Base-by-base conservation (phyloP, 2,113 vertebrate species). In the Coreoperca whiteheadi region DNA sequence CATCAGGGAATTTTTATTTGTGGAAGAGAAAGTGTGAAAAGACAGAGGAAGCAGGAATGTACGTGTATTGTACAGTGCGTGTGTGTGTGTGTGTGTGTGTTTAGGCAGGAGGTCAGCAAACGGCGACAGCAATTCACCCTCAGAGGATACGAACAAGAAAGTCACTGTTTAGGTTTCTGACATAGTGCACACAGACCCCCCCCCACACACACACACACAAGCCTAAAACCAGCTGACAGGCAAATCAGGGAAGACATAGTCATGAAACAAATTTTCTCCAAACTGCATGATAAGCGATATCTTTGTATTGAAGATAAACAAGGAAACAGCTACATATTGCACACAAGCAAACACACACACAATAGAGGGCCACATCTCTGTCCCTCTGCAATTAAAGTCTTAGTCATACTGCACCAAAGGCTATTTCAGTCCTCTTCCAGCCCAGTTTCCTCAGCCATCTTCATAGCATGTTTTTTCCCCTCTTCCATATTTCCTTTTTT, bases 341-440 rank as follows among this genome's bases (percentile, higher is more conserved):
- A 81, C 43, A 59, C 54, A 76, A 50, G 37, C 59, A 37, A 28
- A 74, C 72, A 74, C 74, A 77, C 84, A 84, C 83, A 83, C 75
- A 84, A 86, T 70, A 77, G 63, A 87, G 79, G 85, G 74, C 77
- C 82, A 88, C 86, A 88, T 89, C 71, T 73, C 82, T 80, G 87
- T 88, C 81, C 79, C 85, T 86, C 83, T 90, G 83, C 89, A 92
- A 89, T 92, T 87, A 91, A 82, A 89, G 79, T 87, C 81, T 90
- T 89, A 91, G 87, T 92, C 91, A 92, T 80, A 59, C 82, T 89
- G 85, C 82, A 25, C 91, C 90, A 89, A 82, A 80, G 74, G 87
- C 91, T 92, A 90, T 90, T 91, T 91, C 79, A 85, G 89, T 85
- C 87, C 67, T 82, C 79, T 80, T 88, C 68, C 81, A 89, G 61